Percentiles rank a stretch among this genome's conserved stretches.
These are phyloP conservation scores for Aleiodes sp. DNA, from an alignment of 1,140 invertebrate genomes.

Conservation along the genomic window DNA sequence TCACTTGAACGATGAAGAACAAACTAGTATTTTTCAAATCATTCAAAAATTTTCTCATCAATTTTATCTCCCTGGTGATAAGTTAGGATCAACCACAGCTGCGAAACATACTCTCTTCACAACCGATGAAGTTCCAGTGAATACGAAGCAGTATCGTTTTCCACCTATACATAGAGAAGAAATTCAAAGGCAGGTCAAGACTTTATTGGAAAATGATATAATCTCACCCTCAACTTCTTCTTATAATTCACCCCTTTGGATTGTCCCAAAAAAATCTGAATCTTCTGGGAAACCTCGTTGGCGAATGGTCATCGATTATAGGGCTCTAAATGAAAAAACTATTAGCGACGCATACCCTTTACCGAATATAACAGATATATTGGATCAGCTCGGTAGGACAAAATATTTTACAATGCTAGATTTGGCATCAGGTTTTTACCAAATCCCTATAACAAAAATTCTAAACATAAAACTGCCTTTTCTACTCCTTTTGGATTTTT, in stretches of 20 bases:
- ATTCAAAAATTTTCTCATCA: conserved; percentile 4
- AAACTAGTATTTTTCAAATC: background rate
- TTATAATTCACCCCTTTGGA: background rate
- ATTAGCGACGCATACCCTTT: background rate
- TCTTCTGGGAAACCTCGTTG: background rate
- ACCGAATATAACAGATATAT: no score
- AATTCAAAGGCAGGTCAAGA: background rate
- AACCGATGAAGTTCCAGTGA: conserved; percentile 7
- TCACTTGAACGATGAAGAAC: conserved; percentile 9
- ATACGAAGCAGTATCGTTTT: conserved; percentile 2
- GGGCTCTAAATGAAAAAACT: background rate
- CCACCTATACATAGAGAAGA: background rate
- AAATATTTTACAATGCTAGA: background rate
- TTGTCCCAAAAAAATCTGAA: background rate
- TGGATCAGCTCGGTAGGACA: background rate
- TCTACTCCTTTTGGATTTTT: background rate
- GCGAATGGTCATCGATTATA: background rate
- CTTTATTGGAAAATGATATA: background rate
- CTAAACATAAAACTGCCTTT: background rate
- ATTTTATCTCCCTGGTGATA: conserved; percentile 17
- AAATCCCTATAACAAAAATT: background rate
- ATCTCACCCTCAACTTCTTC: background rate
- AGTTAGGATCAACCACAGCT: background rate
- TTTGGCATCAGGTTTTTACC: background rate
- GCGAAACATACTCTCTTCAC: conserved; percentile 9